Percentiles rank a stretch among this genome's conserved stretches.
Evolutionary conservation across 2,888 invertebrate genomes (phyloP).

Genomic region (Epinotia nisella): DNA sequence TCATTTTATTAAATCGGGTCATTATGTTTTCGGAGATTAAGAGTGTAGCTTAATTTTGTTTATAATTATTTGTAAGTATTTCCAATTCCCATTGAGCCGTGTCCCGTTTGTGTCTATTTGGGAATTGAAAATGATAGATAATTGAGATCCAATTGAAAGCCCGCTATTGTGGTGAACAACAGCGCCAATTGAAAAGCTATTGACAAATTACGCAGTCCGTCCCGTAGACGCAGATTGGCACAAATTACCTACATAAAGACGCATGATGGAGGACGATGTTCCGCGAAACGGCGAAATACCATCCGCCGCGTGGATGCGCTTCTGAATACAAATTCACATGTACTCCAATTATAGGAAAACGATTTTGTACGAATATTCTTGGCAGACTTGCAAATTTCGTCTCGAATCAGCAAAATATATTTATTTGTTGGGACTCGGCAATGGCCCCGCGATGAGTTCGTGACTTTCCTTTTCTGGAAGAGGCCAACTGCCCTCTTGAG

Average conservation of each 20-base stretch:
- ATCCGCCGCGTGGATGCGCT: slow-evolving; percentile 81
- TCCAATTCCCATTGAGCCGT: neutral
- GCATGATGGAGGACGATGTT: slow-evolving; percentile 80
- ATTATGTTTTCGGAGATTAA: slow-evolving; percentile 41
- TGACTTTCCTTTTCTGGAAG: slow-evolving; percentile 70
- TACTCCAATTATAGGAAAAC: slow-evolving; percentile 85
- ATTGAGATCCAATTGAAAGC: slow-evolving; percentile 2
- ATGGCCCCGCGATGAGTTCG: slow-evolving; percentile 72
- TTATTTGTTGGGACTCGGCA: slow-evolving; percentile 78
- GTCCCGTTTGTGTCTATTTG: neutral
- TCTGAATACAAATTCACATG: slow-evolving; percentile 85
- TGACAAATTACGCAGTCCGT: slow-evolving; percentile 30
- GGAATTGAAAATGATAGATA: neutral
- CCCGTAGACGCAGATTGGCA: slow-evolving; percentile 65
- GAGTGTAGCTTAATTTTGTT: slow-evolving; percentile 39
- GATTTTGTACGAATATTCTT: slow-evolving; percentile 85
- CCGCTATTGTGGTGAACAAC: slow-evolving; percentile 11
- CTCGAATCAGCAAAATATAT: slow-evolving; percentile 83
- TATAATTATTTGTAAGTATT: slow-evolving; percentile 21
- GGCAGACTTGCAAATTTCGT: slow-evolving; percentile 84
- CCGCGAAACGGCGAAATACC: slow-evolving; percentile 80
- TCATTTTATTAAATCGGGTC: slow-evolving; percentile 42
- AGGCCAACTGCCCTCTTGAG: slow-evolving; percentile 59
- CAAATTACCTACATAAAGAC: slow-evolving; percentile 82
- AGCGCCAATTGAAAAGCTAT: slow-evolving; percentile 32